Evolutionary conservation across 2,113 vertebrate species (phyloP).

Genomic region (Ascaphus truei): DNA sequence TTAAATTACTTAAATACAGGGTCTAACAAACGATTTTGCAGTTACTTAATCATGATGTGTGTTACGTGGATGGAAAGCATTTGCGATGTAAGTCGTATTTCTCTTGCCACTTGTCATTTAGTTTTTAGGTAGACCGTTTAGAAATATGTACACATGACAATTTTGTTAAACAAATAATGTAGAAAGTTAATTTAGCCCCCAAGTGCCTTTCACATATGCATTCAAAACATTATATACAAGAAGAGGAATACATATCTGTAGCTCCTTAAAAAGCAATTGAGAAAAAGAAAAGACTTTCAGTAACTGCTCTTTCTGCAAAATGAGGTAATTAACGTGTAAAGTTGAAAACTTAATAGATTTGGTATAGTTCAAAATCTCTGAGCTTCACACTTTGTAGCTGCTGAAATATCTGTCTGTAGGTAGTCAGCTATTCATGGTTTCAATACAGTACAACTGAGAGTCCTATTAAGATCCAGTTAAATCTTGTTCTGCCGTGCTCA

Average conservation of each 20-base stretch:
- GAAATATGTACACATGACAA: constrained; percentile 16
- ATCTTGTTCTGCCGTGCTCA: constrained; percentile 53
- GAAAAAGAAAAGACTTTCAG: constrained; percentile 52
- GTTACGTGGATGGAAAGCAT: too few species aligned
- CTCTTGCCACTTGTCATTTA: not conserved
- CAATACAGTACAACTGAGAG: constrained; percentile 37
- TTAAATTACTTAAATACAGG: constrained; percentile 43
- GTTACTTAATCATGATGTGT: not conserved
- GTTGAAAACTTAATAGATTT: constrained; percentile 41
- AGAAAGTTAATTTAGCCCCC: constrained; percentile 38
- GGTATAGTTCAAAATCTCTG: constrained; percentile 39
- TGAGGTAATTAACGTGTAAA: constrained; percentile 60
- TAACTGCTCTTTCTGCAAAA: constrained; percentile 57
- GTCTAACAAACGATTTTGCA: constrained; percentile 28
- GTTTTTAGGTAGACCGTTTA: constrained; percentile 31
- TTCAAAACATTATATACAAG: constrained; percentile 58
- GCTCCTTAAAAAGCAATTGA: constrained; percentile 45
- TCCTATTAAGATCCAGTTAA: constrained; percentile 52
- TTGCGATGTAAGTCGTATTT: not conserved
- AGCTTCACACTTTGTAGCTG: constrained; percentile 42
- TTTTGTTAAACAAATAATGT: constrained; percentile 17
- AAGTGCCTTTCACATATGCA: constrained; percentile 41
- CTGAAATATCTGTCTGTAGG: constrained; percentile 38
- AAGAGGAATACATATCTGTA: constrained; percentile 45
- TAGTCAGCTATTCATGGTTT: constrained; percentile 47